Percentiles rank a stretch among this genome's conserved stretches.
phyloP scores from a whole-genome alignment of 2,797 vertebrate species.

The Masticophis lateralis region DNA sequence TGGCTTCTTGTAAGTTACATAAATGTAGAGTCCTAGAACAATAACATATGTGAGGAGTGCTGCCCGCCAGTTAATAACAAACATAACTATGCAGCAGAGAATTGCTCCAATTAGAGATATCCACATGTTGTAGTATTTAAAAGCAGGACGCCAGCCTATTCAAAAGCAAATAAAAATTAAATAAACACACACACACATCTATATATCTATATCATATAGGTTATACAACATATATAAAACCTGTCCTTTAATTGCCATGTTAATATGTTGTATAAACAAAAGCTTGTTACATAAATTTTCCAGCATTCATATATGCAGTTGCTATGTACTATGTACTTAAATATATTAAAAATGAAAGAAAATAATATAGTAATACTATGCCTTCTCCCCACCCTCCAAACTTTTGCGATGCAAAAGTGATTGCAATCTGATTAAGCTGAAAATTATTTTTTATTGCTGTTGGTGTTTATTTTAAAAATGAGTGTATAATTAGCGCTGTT shows the following conservation, averaged over 20 bases:
- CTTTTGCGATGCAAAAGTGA: not conserved
- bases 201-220: not conserved
- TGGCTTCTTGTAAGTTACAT: slow-evolving; percentile 98
- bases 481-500: not conserved
- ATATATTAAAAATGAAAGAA: not conserved
- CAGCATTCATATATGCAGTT: not conserved
- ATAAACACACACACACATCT: not conserved
- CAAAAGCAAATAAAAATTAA: slow-evolving; percentile 21
- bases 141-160: slow-evolving; percentile 96
- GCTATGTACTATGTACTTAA: not conserved
- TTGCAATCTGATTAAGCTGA: not conserved
- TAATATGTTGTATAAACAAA: not conserved
- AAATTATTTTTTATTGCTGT: not conserved
- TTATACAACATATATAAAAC: not conserved
- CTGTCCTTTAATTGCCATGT: not conserved
- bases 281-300: not conserved
- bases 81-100: slow-evolving; percentile 97
- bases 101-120: slow-evolving; percentile 91
- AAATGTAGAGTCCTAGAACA: slow-evolving; percentile 94
- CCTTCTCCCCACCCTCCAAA: not conserved
- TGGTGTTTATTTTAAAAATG: not conserved
- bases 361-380: not conserved
- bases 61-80: slow-evolving; percentile 98
- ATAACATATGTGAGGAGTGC: slow-evolving; percentile 94
- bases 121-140: slow-evolving; percentile 99